phyloP scores from a whole-genome alignment of 2,113 vertebrate genomes.

The Calonectris borealis region DNA sequence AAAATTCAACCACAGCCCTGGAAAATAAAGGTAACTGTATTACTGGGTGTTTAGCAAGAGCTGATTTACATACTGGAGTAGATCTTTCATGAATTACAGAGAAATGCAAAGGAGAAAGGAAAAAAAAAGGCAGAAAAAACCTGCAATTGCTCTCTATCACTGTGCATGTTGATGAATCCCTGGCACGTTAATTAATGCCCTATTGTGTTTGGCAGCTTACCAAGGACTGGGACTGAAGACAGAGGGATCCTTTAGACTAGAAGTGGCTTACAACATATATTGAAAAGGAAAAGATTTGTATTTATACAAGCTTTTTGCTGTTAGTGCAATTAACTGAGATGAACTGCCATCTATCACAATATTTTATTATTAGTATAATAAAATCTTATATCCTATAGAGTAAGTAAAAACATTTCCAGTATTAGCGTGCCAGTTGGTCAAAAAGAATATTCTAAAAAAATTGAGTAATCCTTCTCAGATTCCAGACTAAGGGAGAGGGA shows the following conservation, averaged over 20 bases:
- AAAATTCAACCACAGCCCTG: slow-evolving; percentile 57
- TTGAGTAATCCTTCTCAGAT: background rate
- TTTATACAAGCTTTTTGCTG: slow-evolving; percentile 67
- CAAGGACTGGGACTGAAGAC: slow-evolving; percentile 63
- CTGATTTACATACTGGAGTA: slow-evolving; percentile 74
- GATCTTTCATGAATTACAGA: slow-evolving; percentile 70
- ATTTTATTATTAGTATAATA: slow-evolving; percentile 58
- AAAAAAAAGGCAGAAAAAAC: background rate
- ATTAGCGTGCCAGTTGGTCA: background rate
- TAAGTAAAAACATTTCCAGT: background rate
- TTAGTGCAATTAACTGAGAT: slow-evolving; percentile 59
- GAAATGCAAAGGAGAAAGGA: slow-evolving; percentile 26
- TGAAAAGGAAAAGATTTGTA: slow-evolving; percentile 65
- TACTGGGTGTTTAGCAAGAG: slow-evolving; percentile 59
- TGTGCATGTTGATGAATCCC: slow-evolving; percentile 70
- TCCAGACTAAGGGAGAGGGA: background rate
- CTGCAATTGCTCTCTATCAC: slow-evolving; percentile 37
- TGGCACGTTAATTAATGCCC: slow-evolving; percentile 77
- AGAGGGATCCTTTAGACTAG: slow-evolving; percentile 67
- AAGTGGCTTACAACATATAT: slow-evolving; percentile 48
- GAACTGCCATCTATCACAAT: slow-evolving; percentile 73
- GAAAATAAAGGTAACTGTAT: slow-evolving; percentile 71
- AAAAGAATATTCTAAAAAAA: background rate
- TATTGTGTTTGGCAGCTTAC: slow-evolving; percentile 74
- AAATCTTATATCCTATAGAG: slow-evolving; percentile 24